These are phyloP conservation scores for Antrozous pallidus DNA, from an alignment of 2,797 vertebrate species.

Conservation along the genomic window DNA sequence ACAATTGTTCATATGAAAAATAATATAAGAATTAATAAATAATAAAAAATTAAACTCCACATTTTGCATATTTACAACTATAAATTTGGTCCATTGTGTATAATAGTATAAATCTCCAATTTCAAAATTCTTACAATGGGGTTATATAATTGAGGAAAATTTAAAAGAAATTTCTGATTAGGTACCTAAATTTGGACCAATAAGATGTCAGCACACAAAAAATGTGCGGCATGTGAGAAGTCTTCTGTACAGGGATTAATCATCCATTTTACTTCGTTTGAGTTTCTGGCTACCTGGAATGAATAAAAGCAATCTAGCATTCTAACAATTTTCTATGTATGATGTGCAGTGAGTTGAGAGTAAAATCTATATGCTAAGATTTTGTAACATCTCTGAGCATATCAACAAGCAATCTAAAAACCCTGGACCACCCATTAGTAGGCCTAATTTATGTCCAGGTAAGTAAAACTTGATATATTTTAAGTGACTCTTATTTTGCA, in stretches of 20 bases:
- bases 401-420: background rate
- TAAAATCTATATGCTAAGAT: background rate
- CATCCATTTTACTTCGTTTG: background rate
- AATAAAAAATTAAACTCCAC: background rate
- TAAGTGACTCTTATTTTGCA: background rate
- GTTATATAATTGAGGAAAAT: constrained; percentile 13
- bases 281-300: background rate
- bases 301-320: background rate
- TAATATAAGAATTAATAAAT: background rate
- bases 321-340: background rate
- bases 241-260: background rate
- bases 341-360: background rate
- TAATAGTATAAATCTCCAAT: constrained; percentile 33
- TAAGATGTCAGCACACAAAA: background rate
- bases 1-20: background rate
- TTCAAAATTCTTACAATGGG: background rate
- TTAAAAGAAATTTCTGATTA: constrained; percentile 7
- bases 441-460: background rate
- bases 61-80: background rate
- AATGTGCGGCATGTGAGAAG: background rate
- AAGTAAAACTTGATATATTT: background rate
- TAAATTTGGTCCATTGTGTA: background rate
- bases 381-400: background rate
- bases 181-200: background rate
- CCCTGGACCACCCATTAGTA: background rate